A percentile compares a stretch with the other conserved stretches of the same genome.
Evolutionary conservation across 2,888 invertebrate species (phyloP).

Genomic region (Athrips mouffetella): DNA sequence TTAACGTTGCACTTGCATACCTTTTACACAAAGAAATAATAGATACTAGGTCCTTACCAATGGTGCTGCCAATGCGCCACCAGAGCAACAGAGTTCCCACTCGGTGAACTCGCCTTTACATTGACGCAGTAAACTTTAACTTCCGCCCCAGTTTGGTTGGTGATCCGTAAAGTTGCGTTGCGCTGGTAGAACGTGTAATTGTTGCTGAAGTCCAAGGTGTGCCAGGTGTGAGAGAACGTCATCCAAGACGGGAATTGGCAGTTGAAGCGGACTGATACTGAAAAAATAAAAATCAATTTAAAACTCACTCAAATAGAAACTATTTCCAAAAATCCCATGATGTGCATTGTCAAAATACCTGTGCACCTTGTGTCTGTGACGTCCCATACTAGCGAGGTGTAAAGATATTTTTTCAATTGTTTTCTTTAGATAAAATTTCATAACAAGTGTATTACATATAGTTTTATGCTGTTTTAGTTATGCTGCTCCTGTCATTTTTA

Average conservation of each 20-base stretch:
- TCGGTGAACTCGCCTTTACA: slow-evolving; percentile 75
- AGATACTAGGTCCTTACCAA: slow-evolving; percentile 47
- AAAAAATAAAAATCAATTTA: slow-evolving; percentile 31
- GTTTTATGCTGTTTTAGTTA: too few relatives aligned
- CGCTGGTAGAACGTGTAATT: slow-evolving; percentile 92
- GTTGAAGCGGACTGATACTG: slow-evolving; percentile 84
- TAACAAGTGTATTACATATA: too few relatives aligned
- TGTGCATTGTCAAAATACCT: too few relatives aligned
- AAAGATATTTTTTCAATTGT: too few relatives aligned
- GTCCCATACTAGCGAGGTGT: too few relatives aligned
- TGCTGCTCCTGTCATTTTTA: too few relatives aligned
- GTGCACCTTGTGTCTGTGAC: too few relatives aligned
- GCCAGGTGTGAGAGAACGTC: slow-evolving; percentile 91
- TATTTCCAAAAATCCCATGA: too few relatives aligned
- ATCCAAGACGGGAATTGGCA: slow-evolving; percentile 94
- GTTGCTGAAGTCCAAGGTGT: slow-evolving; percentile 90
- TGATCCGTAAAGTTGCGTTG: slow-evolving; percentile 85
- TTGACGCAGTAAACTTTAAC: slow-evolving; percentile 83
- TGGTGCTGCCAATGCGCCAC: slow-evolving; percentile 78
- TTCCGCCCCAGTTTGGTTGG: slow-evolving; percentile 80
- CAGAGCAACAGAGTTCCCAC: slow-evolving; percentile 70
- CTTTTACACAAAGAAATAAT: too few relatives aligned
- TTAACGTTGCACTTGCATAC: too few relatives aligned
- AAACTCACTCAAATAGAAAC: too few relatives aligned
- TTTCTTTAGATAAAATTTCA: too few relatives aligned